A percentile compares a stretch with the other conserved stretches of the same genome.
These are phyloP conservation scores for Drosophila histrio DNA, from an alignment of 2,888 invertebrate species.

Conservation along the genomic window DNA sequence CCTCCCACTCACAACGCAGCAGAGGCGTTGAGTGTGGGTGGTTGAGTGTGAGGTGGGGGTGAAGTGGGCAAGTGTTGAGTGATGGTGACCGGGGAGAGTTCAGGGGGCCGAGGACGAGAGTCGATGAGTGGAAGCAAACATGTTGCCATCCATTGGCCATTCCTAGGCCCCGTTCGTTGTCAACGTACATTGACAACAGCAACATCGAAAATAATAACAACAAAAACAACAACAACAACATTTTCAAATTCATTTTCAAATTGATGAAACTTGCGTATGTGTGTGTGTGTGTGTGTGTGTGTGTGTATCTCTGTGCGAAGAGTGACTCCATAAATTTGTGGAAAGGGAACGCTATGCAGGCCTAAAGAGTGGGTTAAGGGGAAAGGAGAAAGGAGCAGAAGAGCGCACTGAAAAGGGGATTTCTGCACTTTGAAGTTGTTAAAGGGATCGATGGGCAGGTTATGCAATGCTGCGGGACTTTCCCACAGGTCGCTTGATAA, in stretches of 20 bases:
- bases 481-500: constrained; percentile 7
- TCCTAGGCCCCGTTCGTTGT: constrained; percentile 49
- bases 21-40: not conserved
- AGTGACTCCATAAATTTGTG: constrained; percentile 27
- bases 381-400: not conserved
- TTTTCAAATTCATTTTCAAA: constrained; percentile 78
- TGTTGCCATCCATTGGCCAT: constrained; percentile 43
- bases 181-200: constrained; percentile 47
- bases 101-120: constrained; percentile 1
- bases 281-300: constrained; percentile 11
- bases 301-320: constrained; percentile 3
- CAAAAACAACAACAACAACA: constrained; percentile 55
- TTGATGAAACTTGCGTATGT: constrained; percentile 66
- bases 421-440: constrained; percentile 66
- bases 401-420: not conserved
- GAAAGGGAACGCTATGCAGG: not conserved
- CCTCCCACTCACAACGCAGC: not conserved
- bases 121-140: constrained; percentile 23
- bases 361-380: not conserved
- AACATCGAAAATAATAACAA: constrained; percentile 24
- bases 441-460: constrained; percentile 64
- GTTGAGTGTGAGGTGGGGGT: not conserved
- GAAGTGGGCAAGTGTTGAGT: not conserved
- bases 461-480: constrained; percentile 27
- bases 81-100: not conserved